Evolutionary conservation across 2,797 vertebrate species (phyloP), one percentile per base, ranked within the genome.

Genomic region (Syndactyla subalaris): DNA sequence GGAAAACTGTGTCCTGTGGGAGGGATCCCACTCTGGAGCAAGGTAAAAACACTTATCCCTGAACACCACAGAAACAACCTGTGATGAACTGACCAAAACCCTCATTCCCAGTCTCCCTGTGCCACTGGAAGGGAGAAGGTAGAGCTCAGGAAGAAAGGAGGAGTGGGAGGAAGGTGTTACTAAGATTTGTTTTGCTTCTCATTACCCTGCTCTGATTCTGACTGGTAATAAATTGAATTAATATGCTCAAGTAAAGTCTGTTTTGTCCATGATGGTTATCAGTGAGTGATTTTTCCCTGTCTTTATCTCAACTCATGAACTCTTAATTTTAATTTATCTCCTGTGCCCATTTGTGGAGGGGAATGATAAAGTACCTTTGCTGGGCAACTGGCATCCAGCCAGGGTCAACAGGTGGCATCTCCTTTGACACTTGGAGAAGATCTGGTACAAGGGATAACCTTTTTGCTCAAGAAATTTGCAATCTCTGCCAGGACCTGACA

Each of bases 11-110:
- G 3, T 66, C 24, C 45, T n/a, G 4, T 66, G n/a, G n/a, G 34
- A 54, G 9, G 34, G 21, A 46, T 12, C 30, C 18, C 14, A 6
- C 7, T 21, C 20, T 41, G n/a, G 14, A 54, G 24, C 34, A 54
- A 34, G 20, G 19, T 21, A 39, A 67, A 24, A 41, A 61, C 17
- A 74, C 46, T 4, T 52, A 30, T 74, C 34, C 46, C 46, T 19
- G 30, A 52, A 24, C n/a, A 41, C n/a, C 59, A 26, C 34, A 81
- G 9, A 39, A 81, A 41, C 18, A 39, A 39, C 3, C 3, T 41
- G 5, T 41, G 54, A 41, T 48, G 30, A 27, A 67, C 6, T 0
- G 0, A 9, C 24, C 0, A 0, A 32, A 48, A 61, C 18, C 6
- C 9, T 27, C 11, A 9, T 2, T 48, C 18, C 26, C 12, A 18